Evolutionary conservation across 2,113 vertebrate genomes (phyloP).

Genomic region (Sialia sialis): DNA sequence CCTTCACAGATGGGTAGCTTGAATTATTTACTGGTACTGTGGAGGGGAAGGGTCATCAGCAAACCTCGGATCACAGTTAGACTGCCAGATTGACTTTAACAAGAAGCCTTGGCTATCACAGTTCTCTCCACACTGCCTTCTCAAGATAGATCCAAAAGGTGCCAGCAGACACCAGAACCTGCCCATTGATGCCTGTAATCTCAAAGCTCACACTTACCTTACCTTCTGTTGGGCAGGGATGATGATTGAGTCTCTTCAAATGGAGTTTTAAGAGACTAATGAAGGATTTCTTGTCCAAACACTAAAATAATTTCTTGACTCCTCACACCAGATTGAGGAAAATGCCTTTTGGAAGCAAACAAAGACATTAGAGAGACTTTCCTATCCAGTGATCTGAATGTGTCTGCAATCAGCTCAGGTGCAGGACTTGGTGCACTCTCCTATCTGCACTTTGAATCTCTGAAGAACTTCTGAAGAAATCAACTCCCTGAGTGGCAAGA

Average conservation of each 20-base stretch:
- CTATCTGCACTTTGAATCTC: conserved; percentile 14
- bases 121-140: neutral
- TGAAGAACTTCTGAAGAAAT: conserved; percentile 26
- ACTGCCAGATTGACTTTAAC: neutral
- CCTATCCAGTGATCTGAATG: neutral
- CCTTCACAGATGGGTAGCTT: neutral
- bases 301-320: neutral
- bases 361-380: neutral
- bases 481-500: neutral
- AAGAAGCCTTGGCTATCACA: neutral
- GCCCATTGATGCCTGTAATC: neutral
- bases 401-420: neutral
- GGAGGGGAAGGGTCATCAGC: neutral
- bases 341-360: neutral
- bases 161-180: neutral
- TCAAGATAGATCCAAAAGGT: neutral
- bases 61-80: neutral
- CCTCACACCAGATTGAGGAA: neutral
- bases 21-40: neutral
- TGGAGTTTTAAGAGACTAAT: neutral
- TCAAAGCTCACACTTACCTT: neutral
- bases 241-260: neutral
- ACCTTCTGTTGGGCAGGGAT: neutral
- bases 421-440: neutral
- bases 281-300: neutral